Conservation (phyloP, 1,140 invertebrate species). For the Drosophila dunni region DNA sequence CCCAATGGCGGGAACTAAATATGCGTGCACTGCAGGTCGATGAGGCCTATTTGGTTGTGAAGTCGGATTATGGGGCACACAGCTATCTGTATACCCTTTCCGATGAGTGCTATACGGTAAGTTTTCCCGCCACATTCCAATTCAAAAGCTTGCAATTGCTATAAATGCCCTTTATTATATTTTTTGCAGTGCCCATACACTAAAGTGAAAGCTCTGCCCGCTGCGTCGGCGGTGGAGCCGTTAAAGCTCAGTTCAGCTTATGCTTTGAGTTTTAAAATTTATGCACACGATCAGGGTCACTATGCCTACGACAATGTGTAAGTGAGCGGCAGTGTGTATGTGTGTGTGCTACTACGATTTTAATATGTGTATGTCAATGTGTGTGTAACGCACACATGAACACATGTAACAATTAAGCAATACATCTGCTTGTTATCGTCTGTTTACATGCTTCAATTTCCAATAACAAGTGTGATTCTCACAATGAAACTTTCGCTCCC, state of each 20-base stretch:
- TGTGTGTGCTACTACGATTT: slow-evolving; percentile 10
- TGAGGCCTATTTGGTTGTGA: slow-evolving; percentile 67
- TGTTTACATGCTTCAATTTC: slow-evolving; percentile 12
- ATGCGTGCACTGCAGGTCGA: slow-evolving; percentile 75
- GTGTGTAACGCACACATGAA: neutral
- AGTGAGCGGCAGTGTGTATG: slow-evolving; percentile 77
- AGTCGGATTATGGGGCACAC: slow-evolving; percentile 30
- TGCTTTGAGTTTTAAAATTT: slow-evolving; percentile 80
- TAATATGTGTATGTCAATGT: neutral
- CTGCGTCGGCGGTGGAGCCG: slow-evolving; percentile 51
- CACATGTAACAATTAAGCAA: neutral
- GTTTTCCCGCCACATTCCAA: slow-evolving; percentile 34
- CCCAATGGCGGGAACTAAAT: slow-evolving; percentile 71
- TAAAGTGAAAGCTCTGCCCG: slow-evolving; percentile 75
- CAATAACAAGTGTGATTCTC: slow-evolving; percentile 16
- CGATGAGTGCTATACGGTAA: slow-evolving; percentile 77
- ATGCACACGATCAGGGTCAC: slow-evolving; percentile 75
- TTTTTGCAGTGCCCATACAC: slow-evolving; percentile 85
- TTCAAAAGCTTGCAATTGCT: slow-evolving; percentile 33
- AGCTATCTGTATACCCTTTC: slow-evolving; percentile 72
- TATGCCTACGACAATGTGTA: slow-evolving; percentile 86
- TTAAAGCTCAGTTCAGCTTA: slow-evolving; percentile 83
- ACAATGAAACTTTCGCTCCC: slow-evolving; percentile 42
- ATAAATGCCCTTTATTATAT: slow-evolving; percentile 4
- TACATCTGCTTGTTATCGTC: neutral